phyloP scores from a whole-genome alignment of 2,797 vertebrate genomes.

The Prionace glauca region DNA sequence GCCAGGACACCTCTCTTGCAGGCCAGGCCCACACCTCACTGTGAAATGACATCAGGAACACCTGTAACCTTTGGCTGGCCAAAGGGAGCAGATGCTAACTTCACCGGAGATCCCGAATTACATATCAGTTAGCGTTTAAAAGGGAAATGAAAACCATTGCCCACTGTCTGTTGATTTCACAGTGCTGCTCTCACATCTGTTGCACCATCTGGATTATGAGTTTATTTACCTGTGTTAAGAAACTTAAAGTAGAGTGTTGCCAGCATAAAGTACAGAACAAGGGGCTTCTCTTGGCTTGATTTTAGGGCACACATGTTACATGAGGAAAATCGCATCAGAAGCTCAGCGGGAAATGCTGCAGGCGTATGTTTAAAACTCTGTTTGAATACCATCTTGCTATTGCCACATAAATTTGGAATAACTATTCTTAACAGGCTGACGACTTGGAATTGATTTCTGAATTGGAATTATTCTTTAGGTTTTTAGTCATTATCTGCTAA shows the following conservation, averaged over 20 bases:
- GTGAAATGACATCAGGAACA: constrained; percentile 78
- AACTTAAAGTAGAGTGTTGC: constrained; percentile 86
- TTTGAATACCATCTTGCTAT: constrained; percentile 90
- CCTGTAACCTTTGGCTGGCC: constrained; percentile 90
- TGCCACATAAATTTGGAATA: constrained; percentile 85
- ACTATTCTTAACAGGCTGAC: constrained; percentile 89
- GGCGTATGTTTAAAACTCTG: constrained; percentile 80
- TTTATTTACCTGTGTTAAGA: constrained; percentile 99
- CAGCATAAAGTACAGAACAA: constrained; percentile 96
- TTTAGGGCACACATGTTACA: constrained; percentile 97
- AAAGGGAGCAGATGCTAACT: constrained; percentile 83
- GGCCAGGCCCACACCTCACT: constrained; percentile 67
- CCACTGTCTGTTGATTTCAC: constrained; percentile 85
- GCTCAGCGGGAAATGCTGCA: constrained; percentile 91
- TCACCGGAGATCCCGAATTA: constrained; percentile 76
- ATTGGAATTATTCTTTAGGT: constrained; percentile 66
- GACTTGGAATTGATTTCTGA: constrained; percentile 65
- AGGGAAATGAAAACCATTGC: constrained; percentile 74
- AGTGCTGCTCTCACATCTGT: constrained; percentile 98
- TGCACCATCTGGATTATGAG: constrained; percentile 96
- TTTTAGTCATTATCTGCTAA: neutral
- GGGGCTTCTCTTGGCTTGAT: constrained; percentile 87
- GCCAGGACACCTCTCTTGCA: constrained; percentile 60
- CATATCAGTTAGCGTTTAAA: constrained; percentile 90
- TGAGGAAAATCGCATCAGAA: constrained; percentile 99